phyloP scores from a whole-genome alignment of 2,113 vertebrate genomes.

The Uria aalge region DNA sequence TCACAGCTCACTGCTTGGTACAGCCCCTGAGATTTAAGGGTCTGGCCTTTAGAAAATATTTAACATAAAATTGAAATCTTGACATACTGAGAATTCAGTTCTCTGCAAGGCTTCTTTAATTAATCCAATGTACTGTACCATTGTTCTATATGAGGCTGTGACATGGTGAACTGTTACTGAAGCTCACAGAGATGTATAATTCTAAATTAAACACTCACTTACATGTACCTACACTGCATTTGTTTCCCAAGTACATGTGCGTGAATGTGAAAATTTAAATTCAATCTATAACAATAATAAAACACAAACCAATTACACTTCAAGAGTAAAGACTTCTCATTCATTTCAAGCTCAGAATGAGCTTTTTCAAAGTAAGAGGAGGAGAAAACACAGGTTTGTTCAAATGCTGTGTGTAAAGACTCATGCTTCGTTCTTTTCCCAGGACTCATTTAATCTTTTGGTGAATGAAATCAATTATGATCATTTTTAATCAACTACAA shows the following conservation, averaged over 20 bases:
- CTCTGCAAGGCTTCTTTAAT: slow-evolving; percentile 84
- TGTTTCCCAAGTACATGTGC: slow-evolving; percentile 37
- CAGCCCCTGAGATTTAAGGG: slow-evolving; percentile 90
- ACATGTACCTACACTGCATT: slow-evolving; percentile 57
- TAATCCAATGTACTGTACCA: slow-evolving; percentile 82
- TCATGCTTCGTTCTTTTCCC: slow-evolving; percentile 41
- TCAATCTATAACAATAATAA: slow-evolving; percentile 52
- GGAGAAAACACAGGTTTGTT: slow-evolving; percentile 62
- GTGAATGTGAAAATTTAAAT: slow-evolving; percentile 69
- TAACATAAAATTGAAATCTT: slow-evolving; percentile 93
- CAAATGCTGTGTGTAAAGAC: slow-evolving; percentile 27
- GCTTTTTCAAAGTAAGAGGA: slow-evolving; percentile 25
- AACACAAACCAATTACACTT: slow-evolving; percentile 50
- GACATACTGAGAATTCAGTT: slow-evolving; percentile 85
- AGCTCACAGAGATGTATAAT: slow-evolving; percentile 76
- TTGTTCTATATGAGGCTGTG: slow-evolving; percentile 73
- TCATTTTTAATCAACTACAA: slow-evolving; percentile 24
- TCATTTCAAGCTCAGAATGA: slow-evolving; percentile 61
- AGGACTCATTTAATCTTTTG: slow-evolving; percentile 37
- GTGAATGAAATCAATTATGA: slow-evolving; percentile 37
- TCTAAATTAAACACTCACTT: slow-evolving; percentile 77
- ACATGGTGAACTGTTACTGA: slow-evolving; percentile 75
- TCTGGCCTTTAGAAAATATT: slow-evolving; percentile 93
- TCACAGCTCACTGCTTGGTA: slow-evolving; percentile 87
- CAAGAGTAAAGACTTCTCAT: slow-evolving; percentile 56